Conservation (phyloP, 2,113 vertebrate genomes). For the Albula glossodonta region DNA sequence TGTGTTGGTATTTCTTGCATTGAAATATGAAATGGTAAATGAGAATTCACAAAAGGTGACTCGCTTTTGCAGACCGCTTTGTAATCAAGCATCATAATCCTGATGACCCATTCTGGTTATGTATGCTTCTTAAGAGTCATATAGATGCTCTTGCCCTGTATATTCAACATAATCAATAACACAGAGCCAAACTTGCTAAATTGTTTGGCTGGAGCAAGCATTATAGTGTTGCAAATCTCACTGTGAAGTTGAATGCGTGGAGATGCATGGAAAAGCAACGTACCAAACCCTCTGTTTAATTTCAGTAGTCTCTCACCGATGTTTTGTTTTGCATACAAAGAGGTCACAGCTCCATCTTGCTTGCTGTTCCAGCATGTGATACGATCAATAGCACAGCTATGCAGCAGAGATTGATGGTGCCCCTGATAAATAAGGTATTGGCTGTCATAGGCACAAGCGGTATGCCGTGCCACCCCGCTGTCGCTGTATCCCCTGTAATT, state of each 20-base stretch:
- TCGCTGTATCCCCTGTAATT: background rate
- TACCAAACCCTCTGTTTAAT: background rate
- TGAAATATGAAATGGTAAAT: no score
- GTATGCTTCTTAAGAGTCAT: background rate
- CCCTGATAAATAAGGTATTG: background rate
- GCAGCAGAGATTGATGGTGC: constrained; percentile 15
- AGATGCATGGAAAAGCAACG: no score
- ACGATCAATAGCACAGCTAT: background rate
- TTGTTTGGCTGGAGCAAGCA: background rate
- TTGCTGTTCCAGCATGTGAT: background rate
- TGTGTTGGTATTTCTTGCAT: no score
- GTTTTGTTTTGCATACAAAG: background rate
- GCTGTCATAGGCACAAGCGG: background rate
- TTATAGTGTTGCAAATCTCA: background rate
- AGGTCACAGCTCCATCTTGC: background rate
- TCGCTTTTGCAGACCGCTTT: no score
- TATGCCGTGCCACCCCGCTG: background rate
- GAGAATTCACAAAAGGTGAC: no score
- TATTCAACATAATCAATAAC: background rate
- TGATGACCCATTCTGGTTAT: background rate
- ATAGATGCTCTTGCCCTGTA: background rate
- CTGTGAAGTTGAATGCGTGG: background rate
- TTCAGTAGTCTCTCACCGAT: background rate
- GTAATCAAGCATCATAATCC: background rate
- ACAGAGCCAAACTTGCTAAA: background rate